Evolutionary conservation across 2,888 invertebrate genomes (phyloP), one percentile per base, ranked within the genome.

Genomic region (Drosophila kanekoi): DNA sequence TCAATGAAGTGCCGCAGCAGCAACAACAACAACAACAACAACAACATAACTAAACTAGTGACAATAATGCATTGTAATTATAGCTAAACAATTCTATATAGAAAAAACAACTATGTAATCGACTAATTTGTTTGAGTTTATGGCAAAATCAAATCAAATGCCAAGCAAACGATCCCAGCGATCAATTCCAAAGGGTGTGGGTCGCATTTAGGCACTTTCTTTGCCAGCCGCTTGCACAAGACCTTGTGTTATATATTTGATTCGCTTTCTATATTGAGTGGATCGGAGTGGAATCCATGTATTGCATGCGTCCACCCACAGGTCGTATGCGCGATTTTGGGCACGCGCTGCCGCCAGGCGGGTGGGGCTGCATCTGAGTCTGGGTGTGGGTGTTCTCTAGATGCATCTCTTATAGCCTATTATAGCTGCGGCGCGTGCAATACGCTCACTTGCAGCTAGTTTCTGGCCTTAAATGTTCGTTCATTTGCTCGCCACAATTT

Each of bases 81-180:
- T 48, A 65, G 70, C 20, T 70, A 75, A 79, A 47, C 77, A 77
- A 77, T 77, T 73, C 65, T 57, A 58, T 71, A 75, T 47, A 62
- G 59, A 23, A 62, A 58, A 63, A 54, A 53, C 58, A 66, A 64
- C 58, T 64, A 67, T 63, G 58, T 71, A 67, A 71, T 67, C 59
- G 56, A 72, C 73, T 85, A 85, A 87, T 87, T 85, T 85, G 82
- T 73, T 78, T 85, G 54, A 82, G 67, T 72, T 87, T 85, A 85
- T 85, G 84, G 84, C 69, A 79, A 86, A 83, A 81, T 72, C 70
- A 73, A 79, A 79, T 84, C 79, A 71, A 84, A 73, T 76, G 75
- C 75, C 62, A 75, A 77, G 56, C 47, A 78, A 79, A 23, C 69
- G 76, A 67, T 65, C 74, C 75, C 72, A 70, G 35, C 60, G 70